Evolutionary conservation across 2,888 invertebrate species (phyloP), one percentile per base, ranked within the genome.

Genomic region (Lochmaea capreae): DNA sequence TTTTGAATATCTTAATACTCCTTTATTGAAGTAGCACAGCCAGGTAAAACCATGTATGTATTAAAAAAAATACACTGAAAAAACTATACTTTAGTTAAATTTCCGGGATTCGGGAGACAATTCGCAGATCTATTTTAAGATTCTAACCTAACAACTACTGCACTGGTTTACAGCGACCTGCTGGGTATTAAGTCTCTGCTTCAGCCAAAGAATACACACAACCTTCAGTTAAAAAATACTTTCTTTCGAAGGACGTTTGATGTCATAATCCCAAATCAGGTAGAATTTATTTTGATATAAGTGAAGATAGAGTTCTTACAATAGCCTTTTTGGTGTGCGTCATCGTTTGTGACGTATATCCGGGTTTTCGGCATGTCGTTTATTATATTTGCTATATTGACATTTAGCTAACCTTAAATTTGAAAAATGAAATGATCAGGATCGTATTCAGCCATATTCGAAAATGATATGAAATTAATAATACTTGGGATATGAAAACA

Each of bases 91-190:
- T n/a, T 14, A 42, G 18, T 43, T 63, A 63, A 63, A 16, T 18
- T 63, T 43, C 62, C 16, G 43, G 62, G 62, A 43, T 63, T 16
- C 62, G 16, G 42, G 62, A 39, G 62, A 43, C 9, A 62, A 62
- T 39, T 62, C 3, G 62, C 42, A 42, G 18, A 63, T 63, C 62
- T 63, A 63, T 63, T 43, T 63, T 63, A 63, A 63, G 62, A 63
- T 43, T 63, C 18, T 63, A 63, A 63, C 62, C 62, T 63, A 63
- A 63, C 33, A 39, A 39, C 62, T 63, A 10, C 5, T 11, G 8
- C 43, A 12, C 62, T 16, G 10, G 3, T 54, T 54, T 18, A 63
- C 39, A 63, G 16, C 12, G 43, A 2, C 12, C 46, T 46, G 46
- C 14, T 46, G 46, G 46, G 14, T 46, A 39, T 39, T 39, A 14